phyloP scores from a whole-genome alignment of 2,888 invertebrate genomes.

The Drosophila mimica region DNA sequence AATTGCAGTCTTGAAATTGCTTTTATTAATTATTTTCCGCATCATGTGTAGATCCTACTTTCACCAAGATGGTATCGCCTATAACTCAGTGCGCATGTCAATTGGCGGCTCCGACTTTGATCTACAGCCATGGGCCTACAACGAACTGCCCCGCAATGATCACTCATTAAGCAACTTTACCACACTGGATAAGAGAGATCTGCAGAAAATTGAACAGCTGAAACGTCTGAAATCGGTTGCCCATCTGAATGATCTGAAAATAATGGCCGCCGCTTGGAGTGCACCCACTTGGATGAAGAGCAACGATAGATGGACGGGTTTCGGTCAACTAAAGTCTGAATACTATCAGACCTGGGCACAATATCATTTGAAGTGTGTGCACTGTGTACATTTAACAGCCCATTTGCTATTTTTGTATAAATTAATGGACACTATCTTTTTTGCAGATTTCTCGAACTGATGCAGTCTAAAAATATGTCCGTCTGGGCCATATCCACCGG shows the following conservation, averaged over 20 bases:
- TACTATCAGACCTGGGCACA: conserved; percentile 93
- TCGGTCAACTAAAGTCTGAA: conserved; percentile 86
- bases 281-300: conserved; percentile 91
- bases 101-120: conserved; percentile 96
- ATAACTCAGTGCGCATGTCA: conserved; percentile 92
- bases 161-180: conserved; percentile 88
- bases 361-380: conserved; percentile 89
- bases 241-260: conserved; percentile 74
- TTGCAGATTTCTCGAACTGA: conserved; percentile 88
- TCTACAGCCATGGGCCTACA: conserved; percentile 92
- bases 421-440: conserved; percentile 17
- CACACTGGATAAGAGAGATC: conserved; percentile 80
- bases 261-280: conserved; percentile 87
- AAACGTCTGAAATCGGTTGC: conserved; percentile 71
- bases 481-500: conserved; percentile 95
- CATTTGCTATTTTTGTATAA: conserved; percentile 12
- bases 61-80: conserved; percentile 89
- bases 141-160: conserved; percentile 87
- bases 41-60: conserved; percentile 89
- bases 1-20: not conserved
- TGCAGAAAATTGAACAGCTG: conserved; percentile 81
- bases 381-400: not conserved
- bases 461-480: conserved; percentile 88
- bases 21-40: not conserved
- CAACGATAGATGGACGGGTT: conserved; percentile 87